Percentiles rank a stretch among this genome's conserved stretches.
Conservation (phyloP, 1,140 invertebrate species). For the Amyelois transitella region DNA sequence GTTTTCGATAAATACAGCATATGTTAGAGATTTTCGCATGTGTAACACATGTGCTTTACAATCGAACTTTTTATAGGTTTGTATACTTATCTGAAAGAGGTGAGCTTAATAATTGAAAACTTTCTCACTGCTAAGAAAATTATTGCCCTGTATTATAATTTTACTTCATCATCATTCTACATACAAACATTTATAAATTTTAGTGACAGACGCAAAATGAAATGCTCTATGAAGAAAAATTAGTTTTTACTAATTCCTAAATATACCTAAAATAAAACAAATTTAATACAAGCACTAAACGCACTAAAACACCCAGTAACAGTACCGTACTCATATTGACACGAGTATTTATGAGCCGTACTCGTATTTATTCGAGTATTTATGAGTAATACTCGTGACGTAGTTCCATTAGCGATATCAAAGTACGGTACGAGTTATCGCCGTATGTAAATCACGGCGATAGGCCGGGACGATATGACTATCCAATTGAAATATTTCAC, state of each 20-base stretch:
- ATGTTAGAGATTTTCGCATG: no score
- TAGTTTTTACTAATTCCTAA: not conserved
- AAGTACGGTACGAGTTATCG: constrained; percentile 16
- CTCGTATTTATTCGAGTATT: not conserved
- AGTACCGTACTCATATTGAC: not conserved
- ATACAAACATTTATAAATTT: no score
- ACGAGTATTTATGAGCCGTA: not conserved
- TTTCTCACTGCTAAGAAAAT: no score
- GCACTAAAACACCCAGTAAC: not conserved
- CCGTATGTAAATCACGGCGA: constrained; percentile 16
- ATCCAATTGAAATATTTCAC: constrained; percentile 20
- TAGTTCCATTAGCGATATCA: constrained; percentile 18
- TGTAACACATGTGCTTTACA: no score
- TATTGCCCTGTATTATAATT: no score
- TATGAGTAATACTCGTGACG: constrained; percentile 9
- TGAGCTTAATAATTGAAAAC: no score
- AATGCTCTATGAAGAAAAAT: no score
- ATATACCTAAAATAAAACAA: not conserved
- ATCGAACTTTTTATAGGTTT: no score
- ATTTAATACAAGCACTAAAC: not conserved
- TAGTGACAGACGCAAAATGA: no score
- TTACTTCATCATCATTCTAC: no score
- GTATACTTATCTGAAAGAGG: no score
- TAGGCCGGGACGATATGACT: constrained; percentile 4
- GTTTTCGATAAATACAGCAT: no score